These are phyloP conservation scores for Drosophila picticornis DNA, from an alignment of 2,888 invertebrate genomes.

Conservation along the genomic window DNA sequence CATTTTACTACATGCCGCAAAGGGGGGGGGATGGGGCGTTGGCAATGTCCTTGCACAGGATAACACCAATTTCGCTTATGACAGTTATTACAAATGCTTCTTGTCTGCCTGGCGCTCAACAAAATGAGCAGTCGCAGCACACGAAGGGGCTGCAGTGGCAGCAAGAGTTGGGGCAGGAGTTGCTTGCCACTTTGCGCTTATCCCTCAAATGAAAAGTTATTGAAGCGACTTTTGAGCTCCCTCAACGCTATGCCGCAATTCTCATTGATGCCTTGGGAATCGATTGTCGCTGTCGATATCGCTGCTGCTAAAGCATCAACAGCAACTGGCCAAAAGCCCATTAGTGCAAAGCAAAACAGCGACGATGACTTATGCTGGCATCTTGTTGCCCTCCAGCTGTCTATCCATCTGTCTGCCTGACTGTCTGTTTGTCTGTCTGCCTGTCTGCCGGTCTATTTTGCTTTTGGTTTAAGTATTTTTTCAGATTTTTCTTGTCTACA, in stretches of 20 bases:
- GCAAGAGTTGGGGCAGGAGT: neutral
- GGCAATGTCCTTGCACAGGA: slow-evolving; percentile 63
- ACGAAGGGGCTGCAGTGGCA: neutral
- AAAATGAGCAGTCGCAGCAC: slow-evolving; percentile 54
- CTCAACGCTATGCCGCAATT: slow-evolving; percentile 39
- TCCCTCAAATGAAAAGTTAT: slow-evolving; percentile 75
- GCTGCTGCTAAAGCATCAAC: slow-evolving; percentile 27
- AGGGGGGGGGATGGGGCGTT: slow-evolving; percentile 18
- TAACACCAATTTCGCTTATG: slow-evolving; percentile 79
- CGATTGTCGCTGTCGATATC: slow-evolving; percentile 58
- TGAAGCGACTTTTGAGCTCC: slow-evolving; percentile 54
- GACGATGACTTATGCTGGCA: slow-evolving; percentile 58
- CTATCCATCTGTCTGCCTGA: slow-evolving; percentile 15
- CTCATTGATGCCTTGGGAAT: slow-evolving; percentile 62
- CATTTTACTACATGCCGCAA: slow-evolving; percentile 48
- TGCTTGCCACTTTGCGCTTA: slow-evolving; percentile 67
- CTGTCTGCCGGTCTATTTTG: neutral
- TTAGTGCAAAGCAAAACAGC: slow-evolving; percentile 51
- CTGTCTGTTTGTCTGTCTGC: slow-evolving; percentile 7
- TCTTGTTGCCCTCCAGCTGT: slow-evolving; percentile 36
- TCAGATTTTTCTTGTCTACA: slow-evolving; percentile 24
- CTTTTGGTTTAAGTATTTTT: slow-evolving; percentile 27
- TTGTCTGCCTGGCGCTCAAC: slow-evolving; percentile 56
- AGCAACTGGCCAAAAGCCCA: slow-evolving; percentile 46
- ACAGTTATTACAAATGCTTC: slow-evolving; percentile 79